Conservation (phyloP, 1,140 invertebrate genomes). For the Eupristina koningsbergeri region DNA sequence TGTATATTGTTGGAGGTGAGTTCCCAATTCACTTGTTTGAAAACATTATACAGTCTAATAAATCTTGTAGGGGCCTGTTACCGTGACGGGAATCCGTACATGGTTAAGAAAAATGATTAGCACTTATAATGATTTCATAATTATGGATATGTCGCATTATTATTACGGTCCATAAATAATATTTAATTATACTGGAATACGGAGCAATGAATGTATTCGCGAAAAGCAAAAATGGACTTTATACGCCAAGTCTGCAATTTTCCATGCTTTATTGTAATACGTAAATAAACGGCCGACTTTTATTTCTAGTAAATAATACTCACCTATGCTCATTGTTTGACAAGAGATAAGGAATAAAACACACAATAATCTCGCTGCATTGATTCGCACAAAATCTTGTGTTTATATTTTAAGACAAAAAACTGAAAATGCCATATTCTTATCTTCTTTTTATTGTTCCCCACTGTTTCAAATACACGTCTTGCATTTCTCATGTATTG, state of each 20-base stretch:
- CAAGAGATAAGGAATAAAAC: background rate
- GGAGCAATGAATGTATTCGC: background rate
- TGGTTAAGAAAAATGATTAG: background rate
- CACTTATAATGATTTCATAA: background rate
- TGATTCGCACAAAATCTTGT: background rate
- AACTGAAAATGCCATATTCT: background rate
- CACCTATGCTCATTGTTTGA: background rate
- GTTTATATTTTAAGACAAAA: background rate
- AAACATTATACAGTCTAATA: background rate
- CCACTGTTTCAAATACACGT: background rate
- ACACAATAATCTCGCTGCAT: background rate
- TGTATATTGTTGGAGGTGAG: background rate
- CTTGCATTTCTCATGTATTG: slow-evolving; percentile 14
- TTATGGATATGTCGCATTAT: background rate
- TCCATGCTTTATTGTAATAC: background rate
- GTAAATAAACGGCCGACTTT: background rate
- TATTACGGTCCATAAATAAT: no score
- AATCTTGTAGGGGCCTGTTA: background rate
- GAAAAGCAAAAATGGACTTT: background rate
- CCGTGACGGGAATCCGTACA: background rate
- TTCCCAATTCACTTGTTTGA: background rate
- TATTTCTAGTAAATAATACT: background rate
- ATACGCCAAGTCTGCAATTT: background rate
- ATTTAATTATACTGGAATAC: background rate
- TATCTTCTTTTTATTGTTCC: background rate